Base-by-base conservation (phyloP, 2,797 vertebrate genomes). In the Sternarchorhynchus goeldii region DNA sequence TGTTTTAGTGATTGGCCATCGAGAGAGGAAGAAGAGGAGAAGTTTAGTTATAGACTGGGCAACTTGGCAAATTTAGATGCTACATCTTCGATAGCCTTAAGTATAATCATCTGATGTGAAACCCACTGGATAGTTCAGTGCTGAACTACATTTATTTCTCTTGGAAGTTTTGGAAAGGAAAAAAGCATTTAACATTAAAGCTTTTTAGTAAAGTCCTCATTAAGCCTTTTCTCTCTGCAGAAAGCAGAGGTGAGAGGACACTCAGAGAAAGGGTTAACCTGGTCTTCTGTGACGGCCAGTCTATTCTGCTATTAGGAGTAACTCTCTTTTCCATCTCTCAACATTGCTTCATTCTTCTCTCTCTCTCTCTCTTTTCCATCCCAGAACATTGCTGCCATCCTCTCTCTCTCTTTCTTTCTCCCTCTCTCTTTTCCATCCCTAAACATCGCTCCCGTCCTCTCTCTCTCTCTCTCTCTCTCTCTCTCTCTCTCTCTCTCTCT, bases 261-360 rank as follows among this genome's bases (percentile, higher is more conserved):
- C 84, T 86, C 79, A 86, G 82, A 80, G 78, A 75, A 34, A 75
- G 75, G 84, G 81, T 85, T 66, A 31, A 64, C 77, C 65, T 85
- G 83, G 83, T 84, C 84, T 87, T 77, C 79, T 79, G 72, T 85
- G 85, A 88, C 87, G 89, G 85, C 90, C 90, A 88, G 83, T 90
- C 90, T 91, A 78, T 85, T 63, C 78, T 85, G 86, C 86, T 87
- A 82, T 83, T 87, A 82, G 73, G 69, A 59, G 57, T 83, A 58
- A 73, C 56, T 79, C 78, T 83, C 74, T 72, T 65, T 78, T 79
- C 45, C 34, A 55, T 29, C 34, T 41, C 21, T 68, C 18, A 56
- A 29, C 53, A 77, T 77, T 79, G 56, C 68, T 84, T 80, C 86
- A 80, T 56, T 80, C 80, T 82, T 84, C 14, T 60, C 50, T 18